phyloP scores from a whole-genome alignment of 2,797 vertebrate species.

The Chiroxiphia lanceolata region DNA sequence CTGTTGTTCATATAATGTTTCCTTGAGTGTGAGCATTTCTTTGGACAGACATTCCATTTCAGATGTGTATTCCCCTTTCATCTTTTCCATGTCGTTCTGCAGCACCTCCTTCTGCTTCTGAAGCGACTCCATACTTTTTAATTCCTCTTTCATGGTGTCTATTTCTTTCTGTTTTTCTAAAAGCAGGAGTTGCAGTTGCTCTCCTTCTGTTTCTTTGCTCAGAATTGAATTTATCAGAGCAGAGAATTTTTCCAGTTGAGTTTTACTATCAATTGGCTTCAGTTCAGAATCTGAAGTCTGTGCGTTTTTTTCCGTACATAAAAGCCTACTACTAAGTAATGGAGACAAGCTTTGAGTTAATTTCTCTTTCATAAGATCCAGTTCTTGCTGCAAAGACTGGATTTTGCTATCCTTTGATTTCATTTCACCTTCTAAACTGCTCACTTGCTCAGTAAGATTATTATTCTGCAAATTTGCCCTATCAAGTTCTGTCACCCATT shows the following conservation, averaged over 20 bases:
- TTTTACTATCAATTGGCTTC: constrained; percentile 68
- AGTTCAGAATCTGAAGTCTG: constrained; percentile 56
- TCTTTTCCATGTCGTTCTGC: constrained; percentile 66
- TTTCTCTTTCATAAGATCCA: constrained; percentile 80
- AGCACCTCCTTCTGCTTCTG: constrained; percentile 70
- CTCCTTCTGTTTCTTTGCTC: constrained; percentile 77
- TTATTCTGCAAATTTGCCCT: constrained; percentile 79
- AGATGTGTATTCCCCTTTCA: constrained; percentile 61
- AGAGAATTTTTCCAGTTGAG: constrained; percentile 76
- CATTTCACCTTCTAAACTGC: constrained; percentile 77
- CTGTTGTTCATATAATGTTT: constrained; percentile 57
- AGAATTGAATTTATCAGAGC: constrained; percentile 72
- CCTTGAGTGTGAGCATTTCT: constrained; percentile 59
- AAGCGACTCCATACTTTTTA: constrained; percentile 25
- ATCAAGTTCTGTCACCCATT: constrained; percentile 81
- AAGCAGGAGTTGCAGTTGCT: constrained; percentile 70
- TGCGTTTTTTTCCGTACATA: constrained; percentile 72
- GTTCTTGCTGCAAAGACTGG: constrained; percentile 80
- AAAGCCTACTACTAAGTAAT: constrained; percentile 74
- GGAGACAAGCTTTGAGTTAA: constrained; percentile 74
- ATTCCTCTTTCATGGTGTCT: constrained; percentile 46
- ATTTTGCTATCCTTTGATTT: constrained; percentile 82
- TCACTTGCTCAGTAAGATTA: constrained; percentile 75
- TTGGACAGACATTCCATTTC: constrained; percentile 67
- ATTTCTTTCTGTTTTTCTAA: constrained; percentile 75